Percentiles rank a stretch among this genome's conserved stretches.
Conservation (phyloP, 1,140 invertebrate species). For the Pseudomyrmex concolor region DNA sequence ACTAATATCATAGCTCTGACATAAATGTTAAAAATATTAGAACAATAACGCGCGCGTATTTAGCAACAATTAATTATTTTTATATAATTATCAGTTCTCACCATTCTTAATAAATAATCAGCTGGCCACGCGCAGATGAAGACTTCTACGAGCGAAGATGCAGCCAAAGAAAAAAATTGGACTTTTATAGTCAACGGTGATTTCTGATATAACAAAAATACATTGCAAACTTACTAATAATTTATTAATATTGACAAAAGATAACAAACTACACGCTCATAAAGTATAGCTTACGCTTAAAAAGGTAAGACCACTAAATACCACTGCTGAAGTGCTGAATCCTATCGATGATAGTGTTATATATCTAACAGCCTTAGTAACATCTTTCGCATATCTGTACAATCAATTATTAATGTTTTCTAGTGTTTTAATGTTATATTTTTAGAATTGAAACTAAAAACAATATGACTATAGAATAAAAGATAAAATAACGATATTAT, state of each 20-base stretch:
- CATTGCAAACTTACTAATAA: no score
- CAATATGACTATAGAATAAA: neutral
- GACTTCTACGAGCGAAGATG: slow-evolving; percentile 60
- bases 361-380: slow-evolving; percentile 11
- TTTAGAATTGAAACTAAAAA: neutral
- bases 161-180: slow-evolving; percentile 55
- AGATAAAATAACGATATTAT: neutral
- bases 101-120: slow-evolving; percentile 70
- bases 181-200: slow-evolving; percentile 62
- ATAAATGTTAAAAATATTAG: neutral
- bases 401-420: neutral
- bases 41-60: neutral
- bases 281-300: slow-evolving; percentile 63
- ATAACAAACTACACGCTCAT: slow-evolving; percentile 40
- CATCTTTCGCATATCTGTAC: slow-evolving; percentile 27
- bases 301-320: slow-evolving; percentile 50
- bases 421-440: neutral
- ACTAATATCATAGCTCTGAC: slow-evolving; percentile 47
- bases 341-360: slow-evolving; percentile 52
- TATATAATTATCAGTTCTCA: slow-evolving; percentile 16
- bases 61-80: neutral
- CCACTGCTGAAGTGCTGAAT: slow-evolving; percentile 59
- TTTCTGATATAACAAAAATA: slow-evolving; percentile 15
- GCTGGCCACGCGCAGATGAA: slow-evolving; percentile 74
- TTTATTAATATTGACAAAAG: slow-evolving; percentile 5